Evolutionary conservation across 1,140 invertebrate genomes (phyloP).

Genomic region (Camponotus vicinus): DNA sequence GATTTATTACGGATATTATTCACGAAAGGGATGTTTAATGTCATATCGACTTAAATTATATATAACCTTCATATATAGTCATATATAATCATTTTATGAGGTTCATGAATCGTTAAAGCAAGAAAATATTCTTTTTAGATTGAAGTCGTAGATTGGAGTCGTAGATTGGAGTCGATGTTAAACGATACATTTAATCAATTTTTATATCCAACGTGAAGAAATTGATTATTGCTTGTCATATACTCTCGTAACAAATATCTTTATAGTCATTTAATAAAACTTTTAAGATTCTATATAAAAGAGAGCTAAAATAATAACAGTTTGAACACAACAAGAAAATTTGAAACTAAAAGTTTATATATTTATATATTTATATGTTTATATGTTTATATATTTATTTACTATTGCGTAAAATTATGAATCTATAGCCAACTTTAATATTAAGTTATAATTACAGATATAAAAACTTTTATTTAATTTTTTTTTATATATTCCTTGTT

Average conservation of each 20-base stretch:
- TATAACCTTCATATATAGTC: not conserved
- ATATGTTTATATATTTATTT: not conserved
- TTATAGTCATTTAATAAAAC: slow-evolving; percentile 4
- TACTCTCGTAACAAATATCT: slow-evolving; percentile 11
- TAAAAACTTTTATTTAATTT: not conserved
- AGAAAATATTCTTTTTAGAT: not conserved
- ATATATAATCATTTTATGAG: slow-evolving; percentile 2
- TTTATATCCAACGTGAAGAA: slow-evolving; percentile 13
- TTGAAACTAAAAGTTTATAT: not conserved
- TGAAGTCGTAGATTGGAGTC: not conserved
- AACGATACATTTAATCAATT: slow-evolving; percentile 17
- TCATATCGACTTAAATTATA: slow-evolving; percentile 21
- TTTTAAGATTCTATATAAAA: not conserved
- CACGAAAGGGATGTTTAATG: slow-evolving; percentile 11
- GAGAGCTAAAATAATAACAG: not conserved
- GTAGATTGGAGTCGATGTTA: not conserved
- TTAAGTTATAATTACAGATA: not conserved
- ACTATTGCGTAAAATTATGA: not conserved
- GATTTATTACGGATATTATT: slow-evolving; percentile 34
- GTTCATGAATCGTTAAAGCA: not conserved
- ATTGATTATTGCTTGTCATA: slow-evolving; percentile 2
- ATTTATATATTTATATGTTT: not conserved
- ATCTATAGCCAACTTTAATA: not conserved
- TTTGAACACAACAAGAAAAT: not conserved
- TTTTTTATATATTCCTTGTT: not conserved